Base-by-base conservation (phyloP, 1,140 invertebrate genomes). In the Aphis craccivora region DNA sequence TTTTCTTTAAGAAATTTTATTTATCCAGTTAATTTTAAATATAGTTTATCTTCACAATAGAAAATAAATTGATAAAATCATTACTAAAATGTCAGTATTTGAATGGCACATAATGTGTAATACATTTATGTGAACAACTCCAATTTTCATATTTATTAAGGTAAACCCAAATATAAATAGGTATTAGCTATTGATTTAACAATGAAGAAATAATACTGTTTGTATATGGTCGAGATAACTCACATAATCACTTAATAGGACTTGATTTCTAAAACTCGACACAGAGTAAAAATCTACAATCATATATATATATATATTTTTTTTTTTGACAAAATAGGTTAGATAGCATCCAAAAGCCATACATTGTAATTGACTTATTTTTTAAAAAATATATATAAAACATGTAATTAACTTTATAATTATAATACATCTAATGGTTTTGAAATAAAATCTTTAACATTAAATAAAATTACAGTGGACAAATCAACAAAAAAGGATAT, bases 351-450 rank as follows among this genome's bases (percentile, higher is more conserved):
- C 30, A 81, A 67, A 51, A 37, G 86, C 90, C 37, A 81, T 48
- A 86, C 18, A 90, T 91, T 22, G 45, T 83, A 92, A 92, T 83
- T 92, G 90, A 92, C 43, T 92, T 83, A 92, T 83, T 92, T 51
- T 20, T 48, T 92, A 51, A 40, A 11, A 67, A 67, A 67, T 90
- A 90, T 25, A 67, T 90, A 90, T 90, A 90, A 90, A 67, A 90
- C 53, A 67, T 40, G 22, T 89, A 89, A 55, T 67, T 8, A 43
- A n/a, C 60, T 76, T 76, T 76, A 76, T 76, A 60, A 67, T 35
- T 67, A 67, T 67, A 67, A 67, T 67, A 90, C 25, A 60, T 89
- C 35, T 89, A 89, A 55, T 90, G 53, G 55, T 67, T 90, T 90
- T 90, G 14, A 67, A 90, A 67, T 89, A 37, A 37, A 43, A 40